Base-by-base conservation (phyloP, 2,888 invertebrate genomes). In the Eupithecia tripunctaria region DNA sequence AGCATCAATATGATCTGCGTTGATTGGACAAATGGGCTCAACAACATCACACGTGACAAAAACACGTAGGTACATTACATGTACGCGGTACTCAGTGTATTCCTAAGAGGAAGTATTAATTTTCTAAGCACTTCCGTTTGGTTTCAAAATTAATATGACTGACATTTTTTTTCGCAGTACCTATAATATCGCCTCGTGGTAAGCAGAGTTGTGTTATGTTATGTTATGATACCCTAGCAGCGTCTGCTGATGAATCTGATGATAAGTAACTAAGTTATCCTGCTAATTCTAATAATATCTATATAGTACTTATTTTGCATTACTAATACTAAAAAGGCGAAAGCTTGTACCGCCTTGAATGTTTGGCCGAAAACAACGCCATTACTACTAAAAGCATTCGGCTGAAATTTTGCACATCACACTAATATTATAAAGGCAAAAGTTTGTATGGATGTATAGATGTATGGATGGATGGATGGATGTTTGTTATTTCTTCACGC, bases 1-100 rank as follows among this genome's bases (percentile, higher is more conserved):
- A 86, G 86, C 91, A 88, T 90, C 86, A 90, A 91, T 86, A 89
- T 87, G 88, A 91, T 91, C 87, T 88, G 83, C 84, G 89, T 89
- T 93, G 91, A 93, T 93, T 93, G 91, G 84, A 87, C 91, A 86
- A 91, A 92, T 89, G 86, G 89, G 86, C 85, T 83, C 86, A 87
- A 84, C 81, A 80, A 80, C 74, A 78, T 77, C 79, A 82, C 80
- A 83, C 74, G 74, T 78, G 78, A 76, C 74, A 56, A 67, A 41
- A 69, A 21, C 51, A 71, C 25, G 66, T 66, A 68, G 56, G 56
- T 69, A 43, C 43, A 43, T 63, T 14, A 43, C 43, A 43, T 63
- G 10, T 63, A 69, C 41, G 60, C 59, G 63, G 68, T 67, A 71
- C 68, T 59, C 7, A 21, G 21, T n/a, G 15, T 68, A 36, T 70